Base-by-base conservation (phyloP, 2,113 vertebrate genomes). In the Cnemophilus loriae region DNA sequence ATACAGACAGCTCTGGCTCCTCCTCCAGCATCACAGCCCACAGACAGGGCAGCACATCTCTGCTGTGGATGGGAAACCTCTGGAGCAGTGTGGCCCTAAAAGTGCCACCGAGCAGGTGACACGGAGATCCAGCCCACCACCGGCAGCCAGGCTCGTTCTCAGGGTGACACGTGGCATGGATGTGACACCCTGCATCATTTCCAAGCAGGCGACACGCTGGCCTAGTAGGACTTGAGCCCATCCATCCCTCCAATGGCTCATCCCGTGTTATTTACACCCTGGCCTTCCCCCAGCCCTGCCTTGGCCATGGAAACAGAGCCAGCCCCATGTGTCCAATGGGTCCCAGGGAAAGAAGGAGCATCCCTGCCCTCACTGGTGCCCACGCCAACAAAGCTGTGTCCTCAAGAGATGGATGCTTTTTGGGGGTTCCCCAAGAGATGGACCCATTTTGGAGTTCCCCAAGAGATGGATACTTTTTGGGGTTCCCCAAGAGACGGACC, bases 161-260 rank as follows among this genome's bases (percentile, higher is more conserved):
- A 6, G 49, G 69, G 57, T 37, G 42, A 35, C 13, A 17, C 1
- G 0, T 1, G 23, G 32, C 55, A 60, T 1, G 9, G 49, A 16
- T 3, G 27, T 55, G 68, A 77, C 79, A 74, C 44, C 18, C 57
- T 35, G 67, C 33, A 24, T 16, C 3, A 0, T 17, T 8, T 11
- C 17, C 82, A 28, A 37, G 79, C 59, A 56, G 67, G 50, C 50
- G 78, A 91, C 91, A 95, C 2, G 19, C 75, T 90, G 75, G 87
- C 95, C 95, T 60, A 88, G 88, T 37, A 92, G 95, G 93, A 88
- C 60, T 16, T 6, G 12, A 76, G 93, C 96, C 90, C 92, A 49
- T 13, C 35, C 12, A 5, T 55, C 71, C 56, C 71, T 83, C 75
- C 33, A 93, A 75, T 96, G 68, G 92, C 71, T 97, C 70, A 94